A percentile compares a stretch with the other conserved stretches of the same genome.
These are phyloP conservation scores for human (Homo sapiens) DNA, from an alignment of 2,113 vertebrate genomes.

Conservation along the genomic window GRCh38 chr5:17195001-17195500, in stretches of 20 bases:
- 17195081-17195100: not conserved
- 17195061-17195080: not conserved
- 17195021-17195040: not conserved
- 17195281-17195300: not conserved
- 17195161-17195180: not conserved
- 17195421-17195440: accelerated
- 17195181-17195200: not conserved
- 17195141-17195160: not conserved
- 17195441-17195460: not conserved
- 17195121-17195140: not conserved
- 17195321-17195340: not conserved
- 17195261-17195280: not conserved
- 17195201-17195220: not conserved
- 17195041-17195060: not conserved
- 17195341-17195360: not conserved
- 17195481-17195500: not conserved
- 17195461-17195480: not conserved
- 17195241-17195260: not conserved
- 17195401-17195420: not conserved
- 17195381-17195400: not conserved
- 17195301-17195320: not conserved
- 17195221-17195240: not conserved
- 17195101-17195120: not conserved
- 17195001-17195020: not conserved
- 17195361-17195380: not conserved